These are phyloP conservation scores for Muricea muricata DNA, from an alignment of 92 coral and sea anemone species.

Conservation along the genomic window DNA sequence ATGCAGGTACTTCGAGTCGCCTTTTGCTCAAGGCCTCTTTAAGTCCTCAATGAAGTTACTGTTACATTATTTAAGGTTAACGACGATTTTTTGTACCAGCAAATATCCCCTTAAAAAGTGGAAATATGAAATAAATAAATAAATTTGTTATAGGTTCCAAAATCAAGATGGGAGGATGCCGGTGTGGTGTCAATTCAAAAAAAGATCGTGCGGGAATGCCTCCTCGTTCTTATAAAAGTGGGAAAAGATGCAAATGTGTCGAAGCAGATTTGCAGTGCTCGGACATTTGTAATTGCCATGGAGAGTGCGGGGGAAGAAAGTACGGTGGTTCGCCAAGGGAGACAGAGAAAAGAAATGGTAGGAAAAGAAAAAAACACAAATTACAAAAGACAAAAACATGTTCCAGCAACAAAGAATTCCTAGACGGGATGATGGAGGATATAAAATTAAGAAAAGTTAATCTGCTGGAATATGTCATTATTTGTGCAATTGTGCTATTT, in stretches of 20 bases:
- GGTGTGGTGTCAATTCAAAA: conserved; percentile 1
- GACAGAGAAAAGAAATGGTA: neutral
- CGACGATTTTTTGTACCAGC: no score
- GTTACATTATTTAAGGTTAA: no score
- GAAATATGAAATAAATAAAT: no score
- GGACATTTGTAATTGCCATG: neutral
- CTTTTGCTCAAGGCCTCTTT: no score
- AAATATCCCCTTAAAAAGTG: no score
- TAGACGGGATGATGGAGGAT: neutral
- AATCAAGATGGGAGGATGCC: neutral
- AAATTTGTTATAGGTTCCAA: no score
- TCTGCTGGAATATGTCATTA: neutral
- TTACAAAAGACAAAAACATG: neutral
- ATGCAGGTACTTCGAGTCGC: no score
- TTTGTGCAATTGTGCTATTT: neutral
- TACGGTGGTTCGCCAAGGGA: neutral
- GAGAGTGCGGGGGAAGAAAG: neutral
- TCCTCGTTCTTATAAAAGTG: neutral
- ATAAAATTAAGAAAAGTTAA: neutral
- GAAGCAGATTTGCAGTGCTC: neutral
- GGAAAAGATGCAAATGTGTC: neutral
- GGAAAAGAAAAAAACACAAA: neutral
- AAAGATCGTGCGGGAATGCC: neutral
- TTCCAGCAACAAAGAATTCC: neutral
- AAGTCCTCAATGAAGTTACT: no score